A percentile compares a stretch with the other conserved stretches of the same genome.
Evolutionary conservation across 2,797 vertebrate species (phyloP).

Genomic region (Micropoecilia bifurca): DNA sequence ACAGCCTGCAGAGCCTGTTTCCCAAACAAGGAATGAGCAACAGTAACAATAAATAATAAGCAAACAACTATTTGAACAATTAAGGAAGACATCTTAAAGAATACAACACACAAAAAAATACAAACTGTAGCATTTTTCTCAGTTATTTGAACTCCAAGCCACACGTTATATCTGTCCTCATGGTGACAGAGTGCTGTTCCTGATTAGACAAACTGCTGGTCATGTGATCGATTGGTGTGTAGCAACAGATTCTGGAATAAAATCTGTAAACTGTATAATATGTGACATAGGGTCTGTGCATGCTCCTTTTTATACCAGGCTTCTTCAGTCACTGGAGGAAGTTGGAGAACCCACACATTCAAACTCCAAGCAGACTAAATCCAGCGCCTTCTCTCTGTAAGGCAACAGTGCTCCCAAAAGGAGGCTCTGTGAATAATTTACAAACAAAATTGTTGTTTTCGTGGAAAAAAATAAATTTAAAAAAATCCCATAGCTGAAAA

Average conservation of each 20-base stretch:
- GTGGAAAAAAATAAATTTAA: background rate
- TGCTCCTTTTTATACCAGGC: background rate
- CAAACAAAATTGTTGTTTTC: background rate
- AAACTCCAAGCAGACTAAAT: no score
- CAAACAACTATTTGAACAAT: background rate
- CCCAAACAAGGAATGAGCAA: conserved; percentile 12
- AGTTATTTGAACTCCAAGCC: conserved; percentile 58
- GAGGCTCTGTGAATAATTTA: background rate
- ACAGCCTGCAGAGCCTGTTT: conserved; percentile 22
- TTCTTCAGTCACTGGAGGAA: background rate
- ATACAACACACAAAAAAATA: background rate
- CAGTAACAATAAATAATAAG: background rate
- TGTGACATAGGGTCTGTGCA: background rate
- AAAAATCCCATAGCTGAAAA: background rate
- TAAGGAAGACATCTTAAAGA: background rate
- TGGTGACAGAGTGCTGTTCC: conserved; percentile 59
- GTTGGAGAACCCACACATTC: no score
- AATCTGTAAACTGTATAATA: background rate
- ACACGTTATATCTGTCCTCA: conserved; percentile 64
- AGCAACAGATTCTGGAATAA: background rate
- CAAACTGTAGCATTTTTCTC: background rate
- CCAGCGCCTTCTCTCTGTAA: no score
- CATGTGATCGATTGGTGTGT: background rate
- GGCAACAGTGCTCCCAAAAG: no score
- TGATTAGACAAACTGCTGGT: background rate